Conservation (phyloP, 2,113 vertebrate genomes). For the Axis porcinus region DNA sequence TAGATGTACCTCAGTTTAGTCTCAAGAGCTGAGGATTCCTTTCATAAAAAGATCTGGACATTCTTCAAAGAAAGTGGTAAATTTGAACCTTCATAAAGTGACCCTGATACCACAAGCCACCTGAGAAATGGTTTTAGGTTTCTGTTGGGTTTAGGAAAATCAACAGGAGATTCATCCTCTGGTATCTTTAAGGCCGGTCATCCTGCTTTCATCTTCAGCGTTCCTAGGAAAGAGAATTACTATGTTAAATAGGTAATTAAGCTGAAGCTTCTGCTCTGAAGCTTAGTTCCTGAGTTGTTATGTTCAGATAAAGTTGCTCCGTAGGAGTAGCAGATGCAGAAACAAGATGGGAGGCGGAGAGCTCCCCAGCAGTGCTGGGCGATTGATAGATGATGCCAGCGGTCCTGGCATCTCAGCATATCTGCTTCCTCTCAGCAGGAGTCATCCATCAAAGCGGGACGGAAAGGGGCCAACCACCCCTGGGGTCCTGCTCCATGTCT, state of each 20-base stretch:
- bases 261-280: background rate
- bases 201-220: background rate
- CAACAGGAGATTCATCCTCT: background rate
- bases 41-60: background rate
- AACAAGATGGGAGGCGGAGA: background rate
- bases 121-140: background rate
- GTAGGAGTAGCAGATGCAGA: background rate
- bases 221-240: background rate
- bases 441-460: background rate
- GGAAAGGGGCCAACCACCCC: background rate
- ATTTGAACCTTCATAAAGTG: background rate
- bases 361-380: background rate
- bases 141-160: background rate
- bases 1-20: background rate
- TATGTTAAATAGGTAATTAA: background rate
- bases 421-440: background rate
- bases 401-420: background rate
- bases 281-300: background rate
- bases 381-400: background rate
- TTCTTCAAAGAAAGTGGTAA: background rate
- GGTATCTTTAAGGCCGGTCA: background rate
- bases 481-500: background rate
- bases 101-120: background rate
- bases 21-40: conserved; percentile 5
- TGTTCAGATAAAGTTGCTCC: background rate